These are phyloP conservation scores for Siniperca undulata DNA, from an alignment of 2,797 vertebrate genomes.

Conservation along the genomic window DNA sequence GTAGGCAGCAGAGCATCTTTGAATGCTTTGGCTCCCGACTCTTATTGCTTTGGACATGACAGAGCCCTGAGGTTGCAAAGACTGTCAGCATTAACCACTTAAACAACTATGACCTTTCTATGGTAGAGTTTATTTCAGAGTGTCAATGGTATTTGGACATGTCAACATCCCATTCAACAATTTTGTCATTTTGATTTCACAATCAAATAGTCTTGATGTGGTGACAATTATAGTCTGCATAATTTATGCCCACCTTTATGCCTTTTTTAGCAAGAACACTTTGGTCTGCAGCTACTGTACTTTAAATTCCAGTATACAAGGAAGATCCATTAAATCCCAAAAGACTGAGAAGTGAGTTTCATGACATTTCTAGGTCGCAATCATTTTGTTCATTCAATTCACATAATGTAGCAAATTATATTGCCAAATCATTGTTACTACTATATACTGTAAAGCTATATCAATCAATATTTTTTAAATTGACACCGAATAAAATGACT, in stretches of 20 bases:
- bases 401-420: background rate
- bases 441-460: background rate
- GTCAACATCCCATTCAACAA: background rate
- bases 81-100: slow-evolving; percentile 13
- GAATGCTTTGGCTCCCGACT: slow-evolving; percentile 41
- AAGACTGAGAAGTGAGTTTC: background rate
- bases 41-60: slow-evolving; percentile 40
- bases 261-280: background rate
- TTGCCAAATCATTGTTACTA: background rate
- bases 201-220: background rate
- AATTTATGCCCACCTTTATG: background rate
- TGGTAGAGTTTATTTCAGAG: background rate
- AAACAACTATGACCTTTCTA: background rate
- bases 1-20: slow-evolving; percentile 53
- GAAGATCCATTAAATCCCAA: background rate
- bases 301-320: background rate
- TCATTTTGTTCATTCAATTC: background rate
- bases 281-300: background rate
- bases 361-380: background rate
- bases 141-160: background rate
- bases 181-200: slow-evolving; percentile 2
- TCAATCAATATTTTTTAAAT: background rate
- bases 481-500: background rate
- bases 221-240: background rate
- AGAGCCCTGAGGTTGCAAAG: slow-evolving; percentile 28